Base-by-base conservation (phyloP, 2,797 vertebrate genomes). In the Sebastiscus tertius region DNA sequence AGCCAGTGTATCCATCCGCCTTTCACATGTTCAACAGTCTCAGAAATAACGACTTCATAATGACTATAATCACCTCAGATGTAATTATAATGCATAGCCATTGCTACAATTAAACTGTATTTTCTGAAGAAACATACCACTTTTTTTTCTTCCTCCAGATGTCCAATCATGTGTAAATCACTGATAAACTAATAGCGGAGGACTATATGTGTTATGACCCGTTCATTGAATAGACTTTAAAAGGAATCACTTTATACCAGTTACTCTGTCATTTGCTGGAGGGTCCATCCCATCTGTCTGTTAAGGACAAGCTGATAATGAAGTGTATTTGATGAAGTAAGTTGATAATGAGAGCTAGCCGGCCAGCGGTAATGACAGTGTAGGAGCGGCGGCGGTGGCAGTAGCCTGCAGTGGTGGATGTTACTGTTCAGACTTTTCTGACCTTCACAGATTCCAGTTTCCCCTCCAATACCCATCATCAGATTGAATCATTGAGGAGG, bases 1-100 rank as follows among this genome's bases (percentile, higher is more conserved):
- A 92, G 81, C 79, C 88, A 80, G 85, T 86, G 90, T 89, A 88
- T 91, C 91, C 94, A 92, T 94, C 83, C 89, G 88, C 94, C 91
- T 93, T 93, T 94, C 93, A 92, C 89, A 92, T 94, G 95, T 91
- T 95, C 92, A 95, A 95, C 92, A 91, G 92, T 81, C 11, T 95
- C 96, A 94, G 93, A 94, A 96, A 96, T 96, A 96, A 96, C 95
- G 96, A 96, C 94, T 94, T 84, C 93, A 95, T 93, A 97, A 97
- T 97, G 95, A 96, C 95, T 96, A 92, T 96, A 94, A 96, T 97
- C 95, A 95, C 91, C 93, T 92, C 93, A 92, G 94, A 96, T 95
- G 95, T 97, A 96, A 97, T 97, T 97, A 96, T 96, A 96, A 93
- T 88, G 86, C 91, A 92, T 93, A 91, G 95, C 96, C 90, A 91